Evolutionary conservation across 2,888 invertebrate species (phyloP).

Genomic region (Stenurella melanura): DNA sequence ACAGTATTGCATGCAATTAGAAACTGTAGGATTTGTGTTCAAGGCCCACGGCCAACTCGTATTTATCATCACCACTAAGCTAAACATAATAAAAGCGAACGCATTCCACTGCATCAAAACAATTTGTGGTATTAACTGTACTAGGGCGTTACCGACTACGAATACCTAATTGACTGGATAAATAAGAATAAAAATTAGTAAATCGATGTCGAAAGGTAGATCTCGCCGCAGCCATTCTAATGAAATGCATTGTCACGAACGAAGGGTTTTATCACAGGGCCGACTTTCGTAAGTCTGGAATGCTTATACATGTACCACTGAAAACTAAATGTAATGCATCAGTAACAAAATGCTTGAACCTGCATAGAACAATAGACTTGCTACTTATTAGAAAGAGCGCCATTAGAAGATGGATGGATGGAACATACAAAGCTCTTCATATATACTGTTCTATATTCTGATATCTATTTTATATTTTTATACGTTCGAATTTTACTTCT

Average conservation of each 20-base stretch:
- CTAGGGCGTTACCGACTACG: conserved; percentile 3
- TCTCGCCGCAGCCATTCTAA: not conserved
- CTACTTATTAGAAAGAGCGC: no score
- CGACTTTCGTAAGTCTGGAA: no score
- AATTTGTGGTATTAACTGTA: not conserved
- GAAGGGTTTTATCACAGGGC: no score
- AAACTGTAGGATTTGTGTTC: conserved; percentile 2
- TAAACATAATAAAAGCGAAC: conserved; percentile 3
- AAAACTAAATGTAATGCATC: no score
- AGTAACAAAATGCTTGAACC: no score
- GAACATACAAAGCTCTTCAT: no score
- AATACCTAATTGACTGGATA: not conserved
- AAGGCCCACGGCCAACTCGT: conserved; percentile 1
- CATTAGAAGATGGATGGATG: no score
- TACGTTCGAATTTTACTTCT: no score
- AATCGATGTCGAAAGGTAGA: not conserved
- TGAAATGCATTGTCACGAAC: not conserved
- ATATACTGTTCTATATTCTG: no score
- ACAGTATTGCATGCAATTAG: conserved; percentile 1
- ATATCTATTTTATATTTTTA: no score
- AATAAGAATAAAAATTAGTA: not conserved
- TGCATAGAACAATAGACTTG: no score
- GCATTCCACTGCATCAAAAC: conserved; percentile 7
- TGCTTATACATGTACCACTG: no score
- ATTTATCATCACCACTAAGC: not conserved